Percentiles rank a stretch among this genome's conserved stretches.
These are phyloP conservation scores for Mionectes olivaceus DNA, from an alignment of 2,797 vertebrate species.

Conservation along the genomic window DNA sequence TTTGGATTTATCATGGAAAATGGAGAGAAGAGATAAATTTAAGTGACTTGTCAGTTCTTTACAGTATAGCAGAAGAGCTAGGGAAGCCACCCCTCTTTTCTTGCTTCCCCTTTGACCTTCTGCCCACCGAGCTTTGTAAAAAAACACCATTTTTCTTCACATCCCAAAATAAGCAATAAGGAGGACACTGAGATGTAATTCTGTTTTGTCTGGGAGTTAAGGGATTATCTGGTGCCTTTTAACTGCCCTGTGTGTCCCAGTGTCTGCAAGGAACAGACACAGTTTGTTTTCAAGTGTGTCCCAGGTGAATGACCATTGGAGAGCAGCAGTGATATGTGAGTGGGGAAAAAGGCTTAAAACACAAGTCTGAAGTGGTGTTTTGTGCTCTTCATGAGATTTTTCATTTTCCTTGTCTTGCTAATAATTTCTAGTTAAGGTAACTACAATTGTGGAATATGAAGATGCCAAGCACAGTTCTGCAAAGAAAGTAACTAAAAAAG, in stretches of 20 bases:
- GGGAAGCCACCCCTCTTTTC: not conserved
- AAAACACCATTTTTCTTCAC: not conserved
- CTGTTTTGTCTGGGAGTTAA: not conserved
- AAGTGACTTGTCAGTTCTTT: not conserved
- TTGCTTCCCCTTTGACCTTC: not conserved
- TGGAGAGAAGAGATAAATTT: not conserved
- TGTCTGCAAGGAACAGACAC: not conserved
- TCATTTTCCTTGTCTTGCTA: not conserved
- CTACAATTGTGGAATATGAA: slow-evolving; percentile 70
- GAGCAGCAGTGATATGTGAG: not conserved
- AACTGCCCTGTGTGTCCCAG: not conserved
- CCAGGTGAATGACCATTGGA: not conserved
- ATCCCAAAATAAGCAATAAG: not conserved
- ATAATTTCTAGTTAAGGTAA: slow-evolving; percentile 68
- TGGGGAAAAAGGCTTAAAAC: not conserved
- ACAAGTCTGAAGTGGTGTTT: not conserved
- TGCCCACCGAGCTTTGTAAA: not conserved
- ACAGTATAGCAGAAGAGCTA: not conserved
- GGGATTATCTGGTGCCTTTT: not conserved
- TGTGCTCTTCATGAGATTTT: not conserved
- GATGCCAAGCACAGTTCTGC: not conserved
- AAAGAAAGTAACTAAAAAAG: slow-evolving; percentile 64
- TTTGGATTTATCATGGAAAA: not conserved
- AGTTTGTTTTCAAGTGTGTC: not conserved
- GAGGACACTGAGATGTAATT: not conserved